Conservation (phyloP, 2,888 invertebrate genomes). For the Heliothis peltigera region DNA sequence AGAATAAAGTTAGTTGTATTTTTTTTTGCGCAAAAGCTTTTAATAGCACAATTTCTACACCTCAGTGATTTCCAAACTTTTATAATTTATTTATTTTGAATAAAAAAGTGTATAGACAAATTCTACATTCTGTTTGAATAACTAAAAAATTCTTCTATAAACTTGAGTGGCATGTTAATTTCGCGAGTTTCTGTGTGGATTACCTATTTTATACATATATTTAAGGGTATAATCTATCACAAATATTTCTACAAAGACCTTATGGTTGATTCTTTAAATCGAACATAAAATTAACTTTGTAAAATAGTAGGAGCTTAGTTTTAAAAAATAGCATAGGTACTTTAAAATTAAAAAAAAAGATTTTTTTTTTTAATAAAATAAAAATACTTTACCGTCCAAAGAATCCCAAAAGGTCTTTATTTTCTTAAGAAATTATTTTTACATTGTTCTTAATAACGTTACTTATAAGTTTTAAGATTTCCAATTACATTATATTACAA, state of each 20-base stretch:
- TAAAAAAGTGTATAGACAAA: not conserved
- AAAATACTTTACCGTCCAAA: conserved; percentile 19
- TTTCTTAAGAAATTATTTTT: conserved; percentile 50
- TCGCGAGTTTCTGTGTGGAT: conserved; percentile 3
- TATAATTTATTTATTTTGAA: not conserved
- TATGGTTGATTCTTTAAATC: conserved; percentile 41
- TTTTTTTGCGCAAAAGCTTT: not conserved
- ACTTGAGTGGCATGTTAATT: not conserved
- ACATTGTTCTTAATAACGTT: conserved; percentile 42
- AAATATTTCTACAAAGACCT: conserved; percentile 58
- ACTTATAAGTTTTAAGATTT: conserved; percentile 48
- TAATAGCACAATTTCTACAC: not conserved
- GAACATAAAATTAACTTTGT: conserved; percentile 10
- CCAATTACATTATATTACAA: conserved; percentile 51
- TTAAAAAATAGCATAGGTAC: too few species aligned
- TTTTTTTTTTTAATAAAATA: too few species aligned
- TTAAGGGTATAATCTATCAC: conserved; percentile 49
- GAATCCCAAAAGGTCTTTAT: conserved; percentile 51
- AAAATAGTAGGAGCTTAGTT: not conserved
- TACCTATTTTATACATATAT: conserved; percentile 19
- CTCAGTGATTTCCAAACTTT: too few species aligned
- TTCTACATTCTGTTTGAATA: not conserved
- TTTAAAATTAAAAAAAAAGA: too few species aligned
- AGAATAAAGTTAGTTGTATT: not conserved
- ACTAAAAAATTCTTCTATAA: not conserved